Conservation (phyloP, 2,113 vertebrate genomes). For the Scytalopus superciliaris region DNA sequence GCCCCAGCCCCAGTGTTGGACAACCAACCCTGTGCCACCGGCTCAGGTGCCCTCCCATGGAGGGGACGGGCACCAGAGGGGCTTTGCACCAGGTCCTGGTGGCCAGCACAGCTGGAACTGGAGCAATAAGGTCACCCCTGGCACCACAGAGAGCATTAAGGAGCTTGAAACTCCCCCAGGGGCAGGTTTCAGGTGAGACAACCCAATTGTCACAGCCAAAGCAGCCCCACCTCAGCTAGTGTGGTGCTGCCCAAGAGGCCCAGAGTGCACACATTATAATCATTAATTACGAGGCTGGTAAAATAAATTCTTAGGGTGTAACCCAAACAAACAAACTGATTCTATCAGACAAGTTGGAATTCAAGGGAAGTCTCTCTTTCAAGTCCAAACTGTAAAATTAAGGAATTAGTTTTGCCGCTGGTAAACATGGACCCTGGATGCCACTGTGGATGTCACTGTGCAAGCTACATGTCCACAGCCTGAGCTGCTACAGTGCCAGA, state of each 20-base stretch:
- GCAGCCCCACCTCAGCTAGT: rapidly evolving
- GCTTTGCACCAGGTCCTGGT: conserved; percentile 26
- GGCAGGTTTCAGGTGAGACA: not conserved
- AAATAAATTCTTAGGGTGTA: not conserved
- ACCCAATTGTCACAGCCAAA: too few relatives aligned
- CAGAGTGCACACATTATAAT: too few relatives aligned
- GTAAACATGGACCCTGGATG: too few relatives aligned
- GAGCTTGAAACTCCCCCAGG: not conserved
- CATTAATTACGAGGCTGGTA: not conserved
- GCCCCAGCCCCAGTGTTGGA: conserved; percentile 11
- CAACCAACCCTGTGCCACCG: not conserved
- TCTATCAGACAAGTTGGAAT: not conserved
- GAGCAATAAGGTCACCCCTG: not conserved
- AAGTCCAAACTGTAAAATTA: not conserved
- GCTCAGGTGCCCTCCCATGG: rapidly evolving
- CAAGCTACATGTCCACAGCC: rapidly evolving
- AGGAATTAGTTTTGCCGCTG: not conserved
- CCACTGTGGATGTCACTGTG: rapidly evolving
- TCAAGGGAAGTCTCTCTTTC: not conserved
- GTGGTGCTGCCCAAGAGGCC: not conserved
- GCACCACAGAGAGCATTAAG: not conserved
- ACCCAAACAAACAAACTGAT: not conserved
- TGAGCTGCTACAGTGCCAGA: not conserved
- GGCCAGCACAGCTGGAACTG: not conserved
- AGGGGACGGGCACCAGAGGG: not conserved